phyloP scores from a whole-genome alignment of 2,888 invertebrate species.

The Phasia obesa region DNA sequence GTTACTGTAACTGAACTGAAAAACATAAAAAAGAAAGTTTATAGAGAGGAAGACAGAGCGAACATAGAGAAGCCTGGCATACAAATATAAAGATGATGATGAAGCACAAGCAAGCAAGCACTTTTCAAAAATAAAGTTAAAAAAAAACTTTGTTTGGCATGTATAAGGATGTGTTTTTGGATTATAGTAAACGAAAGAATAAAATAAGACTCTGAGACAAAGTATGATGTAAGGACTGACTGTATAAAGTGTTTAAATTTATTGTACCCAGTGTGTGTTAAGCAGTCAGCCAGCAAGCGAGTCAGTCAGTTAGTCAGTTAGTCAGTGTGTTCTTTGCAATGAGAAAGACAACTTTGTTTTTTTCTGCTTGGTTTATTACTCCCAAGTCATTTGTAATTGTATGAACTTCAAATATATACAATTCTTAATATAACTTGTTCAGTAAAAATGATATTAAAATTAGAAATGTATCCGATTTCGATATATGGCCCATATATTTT shows the following conservation, averaged over 20 bases:
- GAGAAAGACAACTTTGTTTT: conserved; percentile 35
- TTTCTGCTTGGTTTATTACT: conserved; percentile 12
- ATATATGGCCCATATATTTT: too few species aligned
- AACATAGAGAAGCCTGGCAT: conserved; percentile 3
- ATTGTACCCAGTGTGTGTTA: conserved; percentile 21
- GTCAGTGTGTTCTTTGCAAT: conserved; percentile 12
- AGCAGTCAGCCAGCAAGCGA: conserved; percentile 12
- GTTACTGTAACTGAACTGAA: conserved; percentile 23
- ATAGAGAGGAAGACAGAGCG: background rate
- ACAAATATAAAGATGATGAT: conserved; percentile 48
- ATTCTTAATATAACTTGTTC: too few species aligned
- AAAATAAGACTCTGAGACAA: background rate
- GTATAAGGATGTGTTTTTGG: conserved; percentile 14
- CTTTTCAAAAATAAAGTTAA: conserved; percentile 2
- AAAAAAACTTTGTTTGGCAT: conserved; percentile 5
- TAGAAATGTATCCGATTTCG: background rate
- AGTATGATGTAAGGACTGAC: conserved; percentile 28
- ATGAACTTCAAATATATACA: conserved; percentile 27
- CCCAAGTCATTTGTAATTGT: background rate
- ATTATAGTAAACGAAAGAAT: conserved; percentile 5
- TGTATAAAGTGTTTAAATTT: conserved; percentile 23
- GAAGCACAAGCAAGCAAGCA: conserved; percentile 22
- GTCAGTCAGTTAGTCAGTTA: conserved; percentile 19
- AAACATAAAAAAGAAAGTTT: conserved; percentile 19
- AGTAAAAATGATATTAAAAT: too few species aligned